Base-by-base conservation (phyloP, 1,140 invertebrate genomes). In the Patella vulgata region DNA sequence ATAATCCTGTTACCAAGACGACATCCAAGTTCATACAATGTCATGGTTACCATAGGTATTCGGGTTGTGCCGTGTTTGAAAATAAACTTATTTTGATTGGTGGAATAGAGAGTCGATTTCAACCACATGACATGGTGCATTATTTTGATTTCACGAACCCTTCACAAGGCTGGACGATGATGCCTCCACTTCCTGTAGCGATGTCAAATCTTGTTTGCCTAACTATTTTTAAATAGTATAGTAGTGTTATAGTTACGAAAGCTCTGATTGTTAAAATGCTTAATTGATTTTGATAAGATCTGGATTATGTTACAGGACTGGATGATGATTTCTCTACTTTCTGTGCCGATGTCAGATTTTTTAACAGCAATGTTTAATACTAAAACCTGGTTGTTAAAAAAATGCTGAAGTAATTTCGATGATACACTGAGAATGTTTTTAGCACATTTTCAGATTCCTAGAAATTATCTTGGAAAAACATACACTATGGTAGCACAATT, bases 101-200 rank as follows among this genome's bases (percentile, higher is more conserved):
- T 23, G 61, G 61, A n/a, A 9, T 63, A 21, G 61, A 51, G 42
- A 30, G 51, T 25, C 40, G 21, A 0, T 42, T 55, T 23, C 31
- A 52, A 1, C 40, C 48, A 33, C 47, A 55, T 33, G 61, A 63
- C 54, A 57, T 63, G 53, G 61, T 63, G 21, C 61, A 63, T 48
- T 55, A n/a, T 19, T 58, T 55, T 52, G 54, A 58, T 39, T n/a
- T 63, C 40, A 43, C 44, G 3, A 31, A 43, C 1, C n/a, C 19
- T 9, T 9, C n/a, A 19, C 3, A 21, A 21, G 46, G 42, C 23
- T 63, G 61, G 61, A 42, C 17, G 5, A 63, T 63, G 61, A 43
- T 58, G 47, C 23, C 53, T 17, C 54, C 61, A 17, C 46, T 63
- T 27, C 61, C 53, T 8, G n/a, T 21, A 14, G 11, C 61, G 14